phyloP scores from a whole-genome alignment of 2,113 vertebrate species.

The Microtus richardsoni region DNA sequence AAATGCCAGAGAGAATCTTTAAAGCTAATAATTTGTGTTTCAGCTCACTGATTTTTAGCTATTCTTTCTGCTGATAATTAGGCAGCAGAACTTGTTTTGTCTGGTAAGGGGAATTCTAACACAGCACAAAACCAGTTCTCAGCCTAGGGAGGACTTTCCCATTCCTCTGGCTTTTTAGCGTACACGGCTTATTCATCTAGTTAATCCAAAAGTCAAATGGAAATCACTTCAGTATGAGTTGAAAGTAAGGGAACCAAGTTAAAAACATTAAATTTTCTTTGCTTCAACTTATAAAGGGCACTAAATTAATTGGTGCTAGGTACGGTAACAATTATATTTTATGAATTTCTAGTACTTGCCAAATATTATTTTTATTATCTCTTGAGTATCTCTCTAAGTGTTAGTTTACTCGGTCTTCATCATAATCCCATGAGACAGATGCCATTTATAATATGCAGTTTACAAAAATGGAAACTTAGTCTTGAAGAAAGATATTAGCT shows the following conservation, averaged over 20 bases:
- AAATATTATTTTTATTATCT: neutral
- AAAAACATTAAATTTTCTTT: neutral
- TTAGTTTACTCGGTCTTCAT: neutral
- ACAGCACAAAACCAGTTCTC: neutral
- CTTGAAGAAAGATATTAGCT: neutral
- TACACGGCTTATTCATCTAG: neutral
- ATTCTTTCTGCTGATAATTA: conserved; percentile 52
- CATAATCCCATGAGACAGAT: neutral
- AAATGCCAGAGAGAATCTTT: conserved; percentile 49
- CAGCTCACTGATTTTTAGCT: conserved; percentile 43
- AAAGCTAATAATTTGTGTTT: conserved; percentile 52
- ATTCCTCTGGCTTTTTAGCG: neutral
- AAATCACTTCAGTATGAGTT: neutral
- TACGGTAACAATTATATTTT: conserved; percentile 24
- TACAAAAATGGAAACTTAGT: conserved; percentile 1
- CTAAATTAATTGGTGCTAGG: conserved; percentile 32
- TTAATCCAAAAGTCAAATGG: conserved; percentile 18
- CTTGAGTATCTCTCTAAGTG: neutral
- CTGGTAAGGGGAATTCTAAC: neutral
- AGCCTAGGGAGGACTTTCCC: neutral
- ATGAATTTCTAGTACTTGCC: conserved; percentile 21
- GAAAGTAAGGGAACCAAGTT: neutral
- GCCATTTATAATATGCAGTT: neutral
- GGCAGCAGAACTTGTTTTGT: conserved; percentile 16
- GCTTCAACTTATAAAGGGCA: conserved; percentile 24